Conservation (phyloP, 2,888 invertebrate species). For the Muschampia plurimacula region DNA sequence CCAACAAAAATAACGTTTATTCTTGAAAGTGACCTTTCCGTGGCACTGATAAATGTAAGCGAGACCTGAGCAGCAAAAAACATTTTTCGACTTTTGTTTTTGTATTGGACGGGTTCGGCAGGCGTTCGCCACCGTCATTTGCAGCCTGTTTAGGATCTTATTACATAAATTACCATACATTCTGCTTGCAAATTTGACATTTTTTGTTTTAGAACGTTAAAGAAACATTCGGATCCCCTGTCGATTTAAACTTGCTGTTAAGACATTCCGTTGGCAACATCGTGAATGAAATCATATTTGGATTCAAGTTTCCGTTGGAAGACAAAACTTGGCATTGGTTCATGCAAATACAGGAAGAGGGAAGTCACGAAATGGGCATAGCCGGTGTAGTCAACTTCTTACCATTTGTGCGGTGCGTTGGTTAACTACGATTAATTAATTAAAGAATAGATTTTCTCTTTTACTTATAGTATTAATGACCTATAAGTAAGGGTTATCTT, state of each 20-base stretch:
- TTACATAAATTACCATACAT: constrained; percentile 40
- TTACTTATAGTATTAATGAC: not conserved
- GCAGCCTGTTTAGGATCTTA: constrained; percentile 39
- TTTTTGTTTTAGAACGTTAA: constrained; percentile 63
- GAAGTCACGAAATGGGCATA: constrained; percentile 92
- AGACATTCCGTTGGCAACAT: constrained; percentile 92
- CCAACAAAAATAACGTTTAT: constrained; percentile 53
- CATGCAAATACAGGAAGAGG: constrained; percentile 92
- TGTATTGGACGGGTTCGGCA: constrained; percentile 43
- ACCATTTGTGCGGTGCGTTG: constrained; percentile 89
- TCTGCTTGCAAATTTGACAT: constrained; percentile 30
- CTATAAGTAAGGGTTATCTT: not conserved
- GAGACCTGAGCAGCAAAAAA: constrained; percentile 51
- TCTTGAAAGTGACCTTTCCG: constrained; percentile 65
- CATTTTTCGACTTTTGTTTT: constrained; percentile 55
- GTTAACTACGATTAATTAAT: not conserved
- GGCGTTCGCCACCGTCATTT: constrained; percentile 41
- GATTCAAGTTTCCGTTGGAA: constrained; percentile 88
- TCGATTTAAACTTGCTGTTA: constrained; percentile 84
- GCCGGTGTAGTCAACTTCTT: constrained; percentile 94
- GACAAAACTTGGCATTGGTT: constrained; percentile 92
- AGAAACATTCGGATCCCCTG: constrained; percentile 54
- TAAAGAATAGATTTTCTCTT: not conserved
- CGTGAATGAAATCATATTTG: constrained; percentile 92
- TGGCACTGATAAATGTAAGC: constrained; percentile 63